Conservation (phyloP, 37 sponge, comb jelly and placozoan genomes). For the Lycopodina hypogea region DNA sequence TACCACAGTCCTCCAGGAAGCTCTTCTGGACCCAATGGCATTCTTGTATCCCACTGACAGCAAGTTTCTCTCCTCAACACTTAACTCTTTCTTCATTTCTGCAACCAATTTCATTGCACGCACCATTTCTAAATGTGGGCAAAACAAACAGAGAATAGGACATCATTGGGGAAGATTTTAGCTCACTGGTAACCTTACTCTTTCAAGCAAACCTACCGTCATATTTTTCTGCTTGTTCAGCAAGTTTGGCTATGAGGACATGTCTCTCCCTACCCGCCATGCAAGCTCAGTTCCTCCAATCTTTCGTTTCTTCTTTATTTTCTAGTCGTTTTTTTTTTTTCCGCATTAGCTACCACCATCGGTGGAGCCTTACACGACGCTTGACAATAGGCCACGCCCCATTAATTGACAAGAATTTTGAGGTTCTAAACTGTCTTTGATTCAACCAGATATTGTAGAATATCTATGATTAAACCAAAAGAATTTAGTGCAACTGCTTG, state of each 20-base stretch:
- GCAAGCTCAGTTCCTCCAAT: neutral
- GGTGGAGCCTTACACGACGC: neutral
- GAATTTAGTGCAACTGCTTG: no score
- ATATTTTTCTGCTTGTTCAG: slow-evolving; percentile 73
- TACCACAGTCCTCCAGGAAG: slow-evolving; percentile 77
- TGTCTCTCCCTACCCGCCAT: slow-evolving; percentile 38
- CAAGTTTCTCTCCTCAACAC: slow-evolving; percentile 75
- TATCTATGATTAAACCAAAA: no score
- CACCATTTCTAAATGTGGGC: slow-evolving; percentile 91
- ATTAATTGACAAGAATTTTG: no score
- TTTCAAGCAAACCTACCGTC: slow-evolving; percentile 33
- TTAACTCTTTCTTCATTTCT: slow-evolving; percentile 29
- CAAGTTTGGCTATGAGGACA: slow-evolving; percentile 55
- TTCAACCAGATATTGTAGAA: no score
- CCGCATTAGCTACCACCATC: neutral
- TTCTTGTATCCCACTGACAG: slow-evolving; percentile 94
- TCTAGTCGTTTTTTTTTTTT: neutral
- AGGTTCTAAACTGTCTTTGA: no score
- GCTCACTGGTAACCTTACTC: neutral
- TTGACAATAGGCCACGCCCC: no score
- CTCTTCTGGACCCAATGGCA: slow-evolving; percentile 69
- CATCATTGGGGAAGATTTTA: neutral
- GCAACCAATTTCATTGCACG: slow-evolving; percentile 50
- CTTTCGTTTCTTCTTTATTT: neutral
- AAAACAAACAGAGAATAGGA: neutral